phyloP scores from a whole-genome alignment of 2,888 invertebrate species.

The Mellilla xanthometata region DNA sequence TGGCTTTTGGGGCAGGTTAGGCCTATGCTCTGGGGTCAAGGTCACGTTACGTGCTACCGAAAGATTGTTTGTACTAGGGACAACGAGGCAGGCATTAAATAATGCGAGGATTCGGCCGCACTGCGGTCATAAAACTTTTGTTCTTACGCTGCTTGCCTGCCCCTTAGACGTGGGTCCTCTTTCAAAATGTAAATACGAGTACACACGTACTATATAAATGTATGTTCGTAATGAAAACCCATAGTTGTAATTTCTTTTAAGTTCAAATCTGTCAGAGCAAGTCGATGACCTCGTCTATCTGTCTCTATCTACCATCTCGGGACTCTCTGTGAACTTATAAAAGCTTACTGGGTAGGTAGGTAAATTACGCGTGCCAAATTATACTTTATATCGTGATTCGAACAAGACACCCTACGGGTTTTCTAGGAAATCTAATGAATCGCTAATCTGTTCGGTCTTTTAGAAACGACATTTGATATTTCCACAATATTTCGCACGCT shows the following conservation, averaged over 20 bases:
- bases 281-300: slow-evolving; percentile 8
- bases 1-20: slow-evolving; percentile 83
- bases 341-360: no score
- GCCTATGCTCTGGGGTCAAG: slow-evolving; percentile 81
- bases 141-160: slow-evolving; percentile 1
- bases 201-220: no score
- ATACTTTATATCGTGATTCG: background rate
- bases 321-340: background rate
- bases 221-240: no score
- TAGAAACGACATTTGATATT: slow-evolving; percentile 7
- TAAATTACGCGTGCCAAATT: no score
- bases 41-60: slow-evolving; percentile 68
- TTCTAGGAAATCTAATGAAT: slow-evolving; percentile 10
- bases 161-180: background rate
- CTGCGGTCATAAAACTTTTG: slow-evolving; percentile 10
- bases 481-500: slow-evolving; percentile 8
- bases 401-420: background rate
- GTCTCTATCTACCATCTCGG: background rate
- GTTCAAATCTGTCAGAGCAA: background rate
- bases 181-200: background rate
- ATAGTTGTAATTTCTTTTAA: no score
- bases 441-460: slow-evolving; percentile 7
- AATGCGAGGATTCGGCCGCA: slow-evolving; percentile 16
- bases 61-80: slow-evolving; percentile 36
- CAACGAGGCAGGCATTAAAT: slow-evolving; percentile 27